Evolutionary conservation across 2,113 vertebrate species (phyloP), one percentile per base, ranked within the genome.

Genomic region (Oryzias melastigma): DNA sequence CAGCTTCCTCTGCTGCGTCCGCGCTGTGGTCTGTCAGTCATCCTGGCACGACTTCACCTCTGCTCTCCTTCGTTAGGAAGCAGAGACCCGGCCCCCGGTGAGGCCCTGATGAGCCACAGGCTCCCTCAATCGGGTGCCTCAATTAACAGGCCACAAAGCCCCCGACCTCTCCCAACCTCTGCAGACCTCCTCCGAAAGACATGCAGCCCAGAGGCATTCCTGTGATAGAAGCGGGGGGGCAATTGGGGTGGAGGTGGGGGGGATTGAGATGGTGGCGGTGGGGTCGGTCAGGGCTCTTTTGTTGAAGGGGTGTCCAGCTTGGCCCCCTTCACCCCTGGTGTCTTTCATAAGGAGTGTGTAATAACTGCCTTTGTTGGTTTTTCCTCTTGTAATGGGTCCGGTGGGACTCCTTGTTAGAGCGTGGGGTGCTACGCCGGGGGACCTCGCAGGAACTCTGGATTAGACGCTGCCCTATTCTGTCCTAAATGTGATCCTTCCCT

Each of bases 321-420:
- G 67, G 54, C 78, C 83, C 77, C 67, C 75, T 42, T 65, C 57
- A 65, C 71, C 80, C 82, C 74, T 50, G 80, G 57, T 43, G 72
- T 82, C 73, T 83, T 77, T 82, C 81, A 80, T 84, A 81, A 81
- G 83, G 69, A 74, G 87, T 85, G 78, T 76, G 80, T 82, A 85
- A 90, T 89, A 85, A 85, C 63, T 74, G 79, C 76, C 85, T 90
- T 91, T 88, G 87, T 87, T 84, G 72, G 83, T 79, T 86, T 82
- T 77, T 60, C 65, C 75, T 77, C 66, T 72, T 77, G 75, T 87
- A 85, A 86, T 85, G 75, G 78, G 52, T 75, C 80, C 71, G 14
- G 63, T 52, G 85, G 83, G 77, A 80, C 77, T 71, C 65, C 78
- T 84, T 81, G 75, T 87, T 86, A 82, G 71, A 27, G 65, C 19